phyloP scores from a whole-genome alignment of 2,888 invertebrate genomes.

The Acanthoscelides obtectus region DNA sequence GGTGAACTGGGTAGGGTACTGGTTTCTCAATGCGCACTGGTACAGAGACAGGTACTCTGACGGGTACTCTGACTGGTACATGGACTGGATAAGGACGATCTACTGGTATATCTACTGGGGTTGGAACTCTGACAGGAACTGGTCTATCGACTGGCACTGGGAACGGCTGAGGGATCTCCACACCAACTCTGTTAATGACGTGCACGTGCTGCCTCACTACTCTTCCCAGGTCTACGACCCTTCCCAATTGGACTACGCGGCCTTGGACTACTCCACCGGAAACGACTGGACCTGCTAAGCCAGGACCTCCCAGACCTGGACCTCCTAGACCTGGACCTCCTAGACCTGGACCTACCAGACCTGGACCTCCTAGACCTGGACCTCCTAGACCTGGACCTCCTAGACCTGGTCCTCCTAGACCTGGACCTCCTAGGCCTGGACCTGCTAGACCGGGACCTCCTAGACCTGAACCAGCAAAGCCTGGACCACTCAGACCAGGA shows the following conservation, averaged over 20 bases:
- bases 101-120: slow-evolving; percentile 40
- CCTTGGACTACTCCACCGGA: background rate
- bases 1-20: slow-evolving; percentile 28
- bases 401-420: background rate
- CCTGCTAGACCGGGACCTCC: background rate
- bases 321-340: background rate
- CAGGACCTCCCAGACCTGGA: slow-evolving; percentile 1
- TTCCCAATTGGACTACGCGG: slow-evolving; percentile 11
- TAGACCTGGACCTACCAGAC: slow-evolving; percentile 1
- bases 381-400: background rate
- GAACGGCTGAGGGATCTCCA: slow-evolving; percentile 52
- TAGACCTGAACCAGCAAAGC: slow-evolving; percentile 2
- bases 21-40: slow-evolving; percentile 24
- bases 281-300: slow-evolving; percentile 8
- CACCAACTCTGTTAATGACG: slow-evolving; percentile 46
- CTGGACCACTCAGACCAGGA: background rate
- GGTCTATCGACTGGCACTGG: slow-evolving; percentile 42
- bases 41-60: slow-evolving; percentile 49
- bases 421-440: slow-evolving; percentile 1
- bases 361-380: background rate
- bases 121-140: slow-evolving; percentile 40
- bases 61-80: slow-evolving; percentile 48
- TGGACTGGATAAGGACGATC: slow-evolving; percentile 46
- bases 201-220: slow-evolving; percentile 38
- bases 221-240: slow-evolving; percentile 24